Base-by-base conservation (phyloP, 2,888 invertebrate genomes). In the Heliothis peltigera region DNA sequence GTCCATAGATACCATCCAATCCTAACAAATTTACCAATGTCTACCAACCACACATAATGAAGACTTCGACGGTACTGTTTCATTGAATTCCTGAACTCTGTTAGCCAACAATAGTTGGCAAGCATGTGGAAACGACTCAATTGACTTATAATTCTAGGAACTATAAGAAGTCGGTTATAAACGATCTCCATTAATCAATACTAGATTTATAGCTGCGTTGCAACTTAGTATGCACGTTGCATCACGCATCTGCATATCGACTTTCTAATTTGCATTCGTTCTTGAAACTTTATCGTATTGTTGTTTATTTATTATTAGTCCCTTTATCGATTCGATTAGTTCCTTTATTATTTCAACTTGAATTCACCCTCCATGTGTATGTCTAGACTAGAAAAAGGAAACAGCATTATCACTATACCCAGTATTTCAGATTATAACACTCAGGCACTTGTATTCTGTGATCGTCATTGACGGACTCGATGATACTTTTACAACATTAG, bases 261-360 rank as follows among this genome's bases (percentile, higher is more conserved):
- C 71, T 72, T 64, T 69, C 69, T 46, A 64, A 64, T 77, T 73
- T 52, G 39, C 70, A 66, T 64, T 58, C 55, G 66, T 66, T 75
- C 62, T 75, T 81, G 78, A 72, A 77, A 68, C 64, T 43, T 21
- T 55, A 44, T 60, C n/a, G 54, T 39, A 44, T 60, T 39, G 22
- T 12, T 54, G 19, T 47, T 55, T 60, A 28, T 32, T 49, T 35
- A 19, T 39, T 44, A 8, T 10, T 21, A n/a, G n/a, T n/a, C n/a
- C n/a, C n/a, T n/a, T n/a, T n/a, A n/a, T n/a, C n/a, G 8, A 5
- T 17, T 46, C 7, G 8, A 35, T 22, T 4, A 4, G 39, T 46
- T 17, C 2, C 5, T 2, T 22, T 4, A 17, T 15, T 32, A 39
- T 15, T 39, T 15, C n/a, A 4, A 39, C 15, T n/a, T 39, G 25